phyloP scores from a whole-genome alignment of 2,888 invertebrate species.

The Podotricha telesiphe region DNA sequence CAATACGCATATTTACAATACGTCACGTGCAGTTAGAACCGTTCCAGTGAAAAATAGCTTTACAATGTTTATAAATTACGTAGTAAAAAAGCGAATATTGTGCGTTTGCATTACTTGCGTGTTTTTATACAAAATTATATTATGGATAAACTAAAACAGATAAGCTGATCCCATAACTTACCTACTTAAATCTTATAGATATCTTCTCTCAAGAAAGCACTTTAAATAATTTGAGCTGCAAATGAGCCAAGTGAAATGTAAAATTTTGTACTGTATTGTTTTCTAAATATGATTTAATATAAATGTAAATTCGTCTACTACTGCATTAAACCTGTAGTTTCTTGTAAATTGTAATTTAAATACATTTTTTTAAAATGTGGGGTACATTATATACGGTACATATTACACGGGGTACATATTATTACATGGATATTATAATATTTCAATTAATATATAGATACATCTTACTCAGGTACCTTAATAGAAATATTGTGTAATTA shows the following conservation, averaged over 20 bases:
- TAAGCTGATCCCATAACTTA: slow-evolving; percentile 11
- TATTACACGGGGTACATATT: too few relatives aligned
- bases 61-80: slow-evolving; percentile 13
- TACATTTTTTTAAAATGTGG: too few relatives aligned
- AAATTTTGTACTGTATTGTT: background rate
- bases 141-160: slow-evolving; percentile 11
- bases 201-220: background rate
- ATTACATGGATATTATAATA: too few relatives aligned
- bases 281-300: background rate
- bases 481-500: too few relatives aligned
- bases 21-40: background rate
- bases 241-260: background rate
- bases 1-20: background rate
- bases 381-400: too few relatives aligned
- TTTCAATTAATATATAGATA: too few relatives aligned
- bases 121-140: slow-evolving; percentile 14
- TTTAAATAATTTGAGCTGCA: background rate
- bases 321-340: background rate
- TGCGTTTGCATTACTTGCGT: slow-evolving; percentile 11
- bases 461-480: too few relatives aligned
- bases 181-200: slow-evolving; percentile 9
- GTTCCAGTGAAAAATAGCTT: background rate
- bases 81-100: background rate
- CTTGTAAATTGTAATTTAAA: background rate
- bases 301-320: background rate